These are phyloP conservation scores for Felis chaus DNA, from an alignment of 2,113 vertebrate genomes.

Conservation along the genomic window DNA sequence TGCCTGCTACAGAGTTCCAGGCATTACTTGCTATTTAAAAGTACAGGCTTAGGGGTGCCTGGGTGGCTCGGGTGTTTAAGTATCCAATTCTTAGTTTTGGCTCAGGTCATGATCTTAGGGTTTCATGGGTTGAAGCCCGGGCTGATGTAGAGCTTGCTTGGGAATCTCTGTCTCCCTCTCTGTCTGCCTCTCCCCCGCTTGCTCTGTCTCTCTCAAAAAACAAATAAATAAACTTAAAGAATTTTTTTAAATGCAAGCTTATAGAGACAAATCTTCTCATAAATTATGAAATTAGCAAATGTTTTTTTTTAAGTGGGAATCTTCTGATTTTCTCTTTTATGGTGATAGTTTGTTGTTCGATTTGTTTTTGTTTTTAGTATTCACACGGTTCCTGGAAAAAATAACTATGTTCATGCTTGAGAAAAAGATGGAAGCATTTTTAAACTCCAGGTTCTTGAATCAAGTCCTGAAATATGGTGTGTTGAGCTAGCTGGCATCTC, in stretches of 20 bases:
- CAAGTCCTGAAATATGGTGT: neutral
- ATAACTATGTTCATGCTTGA: neutral
- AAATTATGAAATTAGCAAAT: neutral
- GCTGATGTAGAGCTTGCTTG: too few species aligned
- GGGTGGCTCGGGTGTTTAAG: too few species aligned
- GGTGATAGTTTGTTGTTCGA: neutral
- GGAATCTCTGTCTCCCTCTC: too few species aligned
- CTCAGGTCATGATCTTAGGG: too few species aligned
- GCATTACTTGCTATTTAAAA: neutral
- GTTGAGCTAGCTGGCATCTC: neutral
- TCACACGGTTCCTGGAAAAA: neutral
- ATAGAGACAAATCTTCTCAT: neutral
- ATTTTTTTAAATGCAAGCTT: neutral
- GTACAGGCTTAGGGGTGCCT: neutral
- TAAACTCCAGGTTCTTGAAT: neutral
- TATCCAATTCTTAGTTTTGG: too few species aligned
- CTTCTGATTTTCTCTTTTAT: neutral
- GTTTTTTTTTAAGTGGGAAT: neutral
- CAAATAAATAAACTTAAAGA: too few species aligned
- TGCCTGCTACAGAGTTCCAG: neutral
- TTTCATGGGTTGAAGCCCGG: too few species aligned
- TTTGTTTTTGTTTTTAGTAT: neutral
- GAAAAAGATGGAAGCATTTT: neutral
- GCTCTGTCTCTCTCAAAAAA: too few species aligned
- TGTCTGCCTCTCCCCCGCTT: too few species aligned